Base-by-base conservation (phyloP, 2,888 invertebrate genomes). In the Mesorhabditis spiculigera region DNA sequence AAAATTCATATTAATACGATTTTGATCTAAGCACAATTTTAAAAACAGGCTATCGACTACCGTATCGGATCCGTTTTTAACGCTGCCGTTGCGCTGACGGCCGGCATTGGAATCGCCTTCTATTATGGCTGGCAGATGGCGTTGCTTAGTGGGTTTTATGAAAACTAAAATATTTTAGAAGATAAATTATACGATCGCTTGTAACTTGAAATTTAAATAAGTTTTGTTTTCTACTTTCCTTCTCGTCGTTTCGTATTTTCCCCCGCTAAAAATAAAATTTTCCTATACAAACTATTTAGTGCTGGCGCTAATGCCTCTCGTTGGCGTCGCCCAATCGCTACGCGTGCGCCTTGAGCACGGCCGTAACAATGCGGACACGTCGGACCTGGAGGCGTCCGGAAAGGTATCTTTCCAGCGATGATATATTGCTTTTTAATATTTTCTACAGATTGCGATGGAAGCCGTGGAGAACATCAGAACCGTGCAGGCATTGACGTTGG, bases 341-440 rank as follows among this genome's bases (percentile, higher is more conserved):
- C 86, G 87, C 72, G 86, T 87, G 78, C 86, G 84, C 68, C 81
- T 87, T 67, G 70, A 87, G 50, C 85, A 87, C 62, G 88, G 88
- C 58, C 58, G 58, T 2, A 61, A 87, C 86, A 44, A 87, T 88
- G 65, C 86, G 86, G 89, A 89, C 79, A 86, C 87, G 0, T 85
- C 84, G 45, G 85, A 88, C 3, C 86, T 89, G 86, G 89, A 89
- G 75, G 85, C 87, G 67, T 89, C 89, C 68, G 89, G 89, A 71
- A 88, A 88, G 85, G 89, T 89, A 80, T 58, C 28, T n/a, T n/a
- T n/a, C n/a, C n/a, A n/a, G n/a, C n/a, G n/a, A n/a, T n/a, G 44
- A 41, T 6, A 5, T 72, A n/a, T 75, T 63, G 65, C n/a, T n/a
- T n/a, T n/a, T n/a, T n/a, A n/a, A n/a, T n/a, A n/a, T n/a, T n/a